Conservation (phyloP, 2,113 vertebrate genomes). For the Caranx ignobilis region DNA sequence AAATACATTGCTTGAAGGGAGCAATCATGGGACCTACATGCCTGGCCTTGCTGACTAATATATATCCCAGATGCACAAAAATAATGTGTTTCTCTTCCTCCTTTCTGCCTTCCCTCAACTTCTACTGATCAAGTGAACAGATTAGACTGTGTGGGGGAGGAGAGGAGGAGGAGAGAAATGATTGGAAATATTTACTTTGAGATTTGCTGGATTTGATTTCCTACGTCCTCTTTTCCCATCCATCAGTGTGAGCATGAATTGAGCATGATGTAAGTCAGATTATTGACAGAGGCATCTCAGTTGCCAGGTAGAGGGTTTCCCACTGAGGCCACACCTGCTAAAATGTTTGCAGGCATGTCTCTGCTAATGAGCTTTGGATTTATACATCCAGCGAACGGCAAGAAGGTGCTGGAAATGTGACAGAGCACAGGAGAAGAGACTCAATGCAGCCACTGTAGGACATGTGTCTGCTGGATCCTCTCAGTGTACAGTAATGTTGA, state of each 20-base stretch:
- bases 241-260: neutral
- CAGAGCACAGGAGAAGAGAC: constrained; percentile 11
- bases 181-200: constrained; percentile 4
- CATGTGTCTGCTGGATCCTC: constrained; percentile 25
- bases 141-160: neutral
- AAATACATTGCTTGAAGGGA: constrained; percentile 65
- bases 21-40: constrained; percentile 73
- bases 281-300: constrained; percentile 21
- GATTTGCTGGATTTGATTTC: neutral
- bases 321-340: constrained; percentile 35
- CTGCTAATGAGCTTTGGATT: constrained; percentile 44
- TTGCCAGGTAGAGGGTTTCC: constrained; percentile 39
- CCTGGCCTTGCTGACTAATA: constrained; percentile 76
- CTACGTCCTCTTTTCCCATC: neutral
- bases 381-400: constrained; percentile 5
- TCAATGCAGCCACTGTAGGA: constrained; percentile 39
- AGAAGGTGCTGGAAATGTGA: constrained; percentile 19
- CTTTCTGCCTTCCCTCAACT: constrained; percentile 76
- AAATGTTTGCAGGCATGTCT: constrained; percentile 12
- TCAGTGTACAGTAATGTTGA: constrained; percentile 40
- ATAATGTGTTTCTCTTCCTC: constrained; percentile 69
- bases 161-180: neutral
- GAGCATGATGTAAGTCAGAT: constrained; percentile 27
- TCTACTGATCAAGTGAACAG: constrained; percentile 39
- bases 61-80: constrained; percentile 73